Percentiles rank a stretch among this genome's conserved stretches.
These are phyloP conservation scores for Plebejus anna DNA, from an alignment of 2,888 invertebrate genomes.

Conservation along the genomic window DNA sequence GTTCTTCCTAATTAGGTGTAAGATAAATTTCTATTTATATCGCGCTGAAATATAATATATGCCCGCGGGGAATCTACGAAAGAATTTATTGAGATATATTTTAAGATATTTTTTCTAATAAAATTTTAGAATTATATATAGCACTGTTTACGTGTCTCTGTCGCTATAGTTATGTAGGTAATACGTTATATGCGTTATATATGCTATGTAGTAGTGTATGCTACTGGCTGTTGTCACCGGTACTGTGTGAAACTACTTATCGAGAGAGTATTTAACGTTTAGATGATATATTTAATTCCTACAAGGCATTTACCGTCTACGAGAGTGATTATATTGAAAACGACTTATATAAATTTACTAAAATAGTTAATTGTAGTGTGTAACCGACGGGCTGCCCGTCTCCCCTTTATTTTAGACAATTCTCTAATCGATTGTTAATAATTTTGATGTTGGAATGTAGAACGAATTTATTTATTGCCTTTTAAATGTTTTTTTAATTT, in stretches of 20 bases:
- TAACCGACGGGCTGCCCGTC: constrained; percentile 25
- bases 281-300: constrained; percentile 71
- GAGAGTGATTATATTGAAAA: constrained; percentile 71
- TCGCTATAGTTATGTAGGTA: constrained; percentile 65
- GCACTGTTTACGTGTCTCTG: constrained; percentile 72
- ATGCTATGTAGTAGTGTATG: constrained; percentile 53
- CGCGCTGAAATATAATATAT: constrained; percentile 61
- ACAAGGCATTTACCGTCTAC: constrained; percentile 78
- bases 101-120: constrained; percentile 76
- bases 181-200: constrained; percentile 49
- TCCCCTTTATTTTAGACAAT: constrained; percentile 22
- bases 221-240: constrained; percentile 50
- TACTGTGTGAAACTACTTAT: constrained; percentile 47
- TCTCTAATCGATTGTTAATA: constrained; percentile 33
- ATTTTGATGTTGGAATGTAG: constrained; percentile 40
- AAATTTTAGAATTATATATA: constrained; percentile 63
- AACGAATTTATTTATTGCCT: constrained; percentile 37
- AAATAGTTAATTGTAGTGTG: constrained; percentile 55
- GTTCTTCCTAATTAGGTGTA: constrained; percentile 74
- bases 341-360: constrained; percentile 65
- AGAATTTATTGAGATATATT: constrained; percentile 72
- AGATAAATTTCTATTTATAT: constrained; percentile 70
- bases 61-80: constrained; percentile 56
- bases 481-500: not conserved
- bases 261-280: constrained; percentile 55